Evolutionary conservation across 2,113 vertebrate species (phyloP).

Genomic region (crab-eating macaque (Macaca fascicularis)): T2T-MFA8v1.1 NC_088381.1:94774501-94775000

Average conservation of each 20-base stretch:
- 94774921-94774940: background rate
- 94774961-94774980: background rate
- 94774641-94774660: background rate
- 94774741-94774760: background rate
- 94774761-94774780: background rate
- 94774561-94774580: background rate
- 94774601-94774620: background rate
- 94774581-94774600: background rate
- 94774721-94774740: background rate
- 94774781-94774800: background rate
- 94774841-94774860: background rate
- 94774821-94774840: background rate
- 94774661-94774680: background rate
- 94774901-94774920: background rate
- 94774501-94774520: background rate
- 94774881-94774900: background rate
- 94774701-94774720: background rate
- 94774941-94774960: background rate
- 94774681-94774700: background rate
- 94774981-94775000: background rate
- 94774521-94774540: background rate
- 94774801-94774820: background rate
- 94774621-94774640: background rate
- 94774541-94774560: background rate
- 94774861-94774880: background rate